Evolutionary conservation across 2,797 vertebrate genomes (phyloP).

Genomic region (Hypotaenidia okinawae): DNA sequence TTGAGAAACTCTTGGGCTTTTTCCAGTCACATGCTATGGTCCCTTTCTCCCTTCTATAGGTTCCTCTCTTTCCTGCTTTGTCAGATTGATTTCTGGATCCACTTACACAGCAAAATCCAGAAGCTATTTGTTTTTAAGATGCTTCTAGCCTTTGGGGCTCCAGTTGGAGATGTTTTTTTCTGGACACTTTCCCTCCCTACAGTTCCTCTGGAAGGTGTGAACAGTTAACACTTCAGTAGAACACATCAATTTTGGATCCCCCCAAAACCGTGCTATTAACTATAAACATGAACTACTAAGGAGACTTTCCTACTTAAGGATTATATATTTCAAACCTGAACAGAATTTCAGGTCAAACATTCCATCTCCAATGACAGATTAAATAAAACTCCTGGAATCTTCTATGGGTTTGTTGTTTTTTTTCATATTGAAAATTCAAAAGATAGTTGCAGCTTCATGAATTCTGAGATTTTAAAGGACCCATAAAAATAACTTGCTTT

Average conservation of each 20-base stretch:
- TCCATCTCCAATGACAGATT: not conserved
- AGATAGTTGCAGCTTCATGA: not conserved
- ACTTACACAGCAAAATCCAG: not conserved
- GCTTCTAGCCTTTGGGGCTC: not conserved
- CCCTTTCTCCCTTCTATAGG: not conserved
- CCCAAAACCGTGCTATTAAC: not conserved
- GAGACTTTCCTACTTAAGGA: not conserved
- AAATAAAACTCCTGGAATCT: not conserved
- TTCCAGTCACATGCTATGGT: not conserved
- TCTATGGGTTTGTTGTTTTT: not conserved
- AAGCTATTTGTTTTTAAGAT: not conserved
- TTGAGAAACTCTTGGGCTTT: not conserved
- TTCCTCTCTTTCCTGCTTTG: not conserved
- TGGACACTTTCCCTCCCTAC: not conserved
- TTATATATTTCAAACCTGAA: not conserved
- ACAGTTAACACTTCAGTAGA: not conserved
- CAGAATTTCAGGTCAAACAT: not conserved
- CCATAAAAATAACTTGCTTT: not conserved
- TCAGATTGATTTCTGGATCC: not conserved
- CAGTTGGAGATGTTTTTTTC: not conserved
- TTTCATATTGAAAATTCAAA: not conserved
- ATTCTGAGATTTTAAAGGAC: not conserved
- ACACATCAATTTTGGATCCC: not conserved
- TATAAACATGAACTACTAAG: not conserved
- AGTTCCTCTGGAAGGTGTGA: not conserved